Percentiles rank a stretch among this genome's conserved stretches.
Conservation (phyloP, 2,113 vertebrate genomes). For the Arizona elegans region DNA sequence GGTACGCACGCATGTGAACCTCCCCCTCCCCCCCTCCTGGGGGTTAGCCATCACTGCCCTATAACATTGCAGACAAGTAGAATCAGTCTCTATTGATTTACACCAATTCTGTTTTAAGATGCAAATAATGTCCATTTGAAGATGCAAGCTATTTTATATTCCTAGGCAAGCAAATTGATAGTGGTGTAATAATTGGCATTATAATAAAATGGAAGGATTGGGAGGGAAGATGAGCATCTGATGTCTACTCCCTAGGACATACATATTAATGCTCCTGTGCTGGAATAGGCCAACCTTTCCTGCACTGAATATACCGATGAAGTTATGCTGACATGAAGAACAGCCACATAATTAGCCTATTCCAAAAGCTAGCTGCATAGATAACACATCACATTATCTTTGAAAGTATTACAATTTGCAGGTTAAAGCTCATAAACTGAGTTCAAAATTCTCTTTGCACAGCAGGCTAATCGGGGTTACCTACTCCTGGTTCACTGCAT, state of each 20-base stretch:
- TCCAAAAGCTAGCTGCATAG: not conserved
- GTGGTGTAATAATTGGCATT: not conserved
- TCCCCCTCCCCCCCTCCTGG: too few relatives aligned
- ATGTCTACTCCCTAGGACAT: not conserved
- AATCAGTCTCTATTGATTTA: not conserved
- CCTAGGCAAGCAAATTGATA: not conserved
- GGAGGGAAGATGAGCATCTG: not conserved
- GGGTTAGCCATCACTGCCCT: too few relatives aligned
- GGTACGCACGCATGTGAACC: too few relatives aligned
- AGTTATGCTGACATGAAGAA: not conserved
- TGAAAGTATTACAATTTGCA: not conserved
- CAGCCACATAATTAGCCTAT: not conserved
- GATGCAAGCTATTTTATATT: not conserved
- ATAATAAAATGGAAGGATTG: not conserved
- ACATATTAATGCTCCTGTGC: not conserved
- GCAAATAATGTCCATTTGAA: not conserved
- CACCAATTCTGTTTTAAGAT: not conserved
- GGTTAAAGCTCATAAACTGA: not conserved
- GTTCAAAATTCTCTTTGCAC: not conserved
- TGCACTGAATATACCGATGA: not conserved
- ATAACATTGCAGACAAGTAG: not conserved
- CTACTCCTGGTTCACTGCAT: not conserved
- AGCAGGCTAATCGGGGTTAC: not conserved
- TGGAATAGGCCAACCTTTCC: not conserved
- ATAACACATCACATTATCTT: not conserved